Conservation (phyloP, 53 echinoderm and acorn worm species). For the Stichopus horrens region DNA sequence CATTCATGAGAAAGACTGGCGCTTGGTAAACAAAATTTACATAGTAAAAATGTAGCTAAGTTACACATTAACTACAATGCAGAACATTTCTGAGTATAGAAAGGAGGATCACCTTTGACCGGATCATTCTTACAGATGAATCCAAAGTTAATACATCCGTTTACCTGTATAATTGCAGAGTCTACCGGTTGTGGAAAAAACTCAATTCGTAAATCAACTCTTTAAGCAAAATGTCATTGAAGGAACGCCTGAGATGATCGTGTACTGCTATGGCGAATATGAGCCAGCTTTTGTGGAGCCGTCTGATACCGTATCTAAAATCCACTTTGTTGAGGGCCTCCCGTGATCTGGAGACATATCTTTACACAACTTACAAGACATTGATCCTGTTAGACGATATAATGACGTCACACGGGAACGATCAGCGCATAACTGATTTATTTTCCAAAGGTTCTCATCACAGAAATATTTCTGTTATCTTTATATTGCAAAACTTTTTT, state of each 20-base stretch:
- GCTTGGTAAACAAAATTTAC: background rate
- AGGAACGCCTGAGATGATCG: constrained; percentile 54
- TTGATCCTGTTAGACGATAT: constrained; percentile 71
- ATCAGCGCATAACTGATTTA: no score
- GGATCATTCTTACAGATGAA: constrained; percentile 31
- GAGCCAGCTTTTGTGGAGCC: constrained; percentile 58
- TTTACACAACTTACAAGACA: constrained; percentile 51
- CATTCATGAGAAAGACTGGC: background rate
- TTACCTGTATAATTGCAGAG: constrained; percentile 47
- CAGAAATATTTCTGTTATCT: no score
- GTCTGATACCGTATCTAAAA: constrained; percentile 49
- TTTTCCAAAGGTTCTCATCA: no score
- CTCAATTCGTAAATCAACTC: constrained; percentile 59
- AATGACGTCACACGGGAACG: constrained; percentile 58
- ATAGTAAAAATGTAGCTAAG: no score
- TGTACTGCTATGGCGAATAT: constrained; percentile 83
- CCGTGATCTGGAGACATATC: constrained; percentile 50
- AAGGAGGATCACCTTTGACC: background rate
- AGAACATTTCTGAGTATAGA: no score
- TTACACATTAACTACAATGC: no score
- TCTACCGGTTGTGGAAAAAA: constrained; percentile 75
- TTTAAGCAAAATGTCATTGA: constrained; percentile 51
- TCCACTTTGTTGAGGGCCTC: constrained; percentile 69
- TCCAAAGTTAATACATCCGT: constrained; percentile 35
- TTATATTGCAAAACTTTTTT: constrained; percentile 75